Evolutionary conservation across 2,113 vertebrate species (phyloP), one percentile per base, ranked within the genome.

Genomic region (Ciconia maguari): DNA sequence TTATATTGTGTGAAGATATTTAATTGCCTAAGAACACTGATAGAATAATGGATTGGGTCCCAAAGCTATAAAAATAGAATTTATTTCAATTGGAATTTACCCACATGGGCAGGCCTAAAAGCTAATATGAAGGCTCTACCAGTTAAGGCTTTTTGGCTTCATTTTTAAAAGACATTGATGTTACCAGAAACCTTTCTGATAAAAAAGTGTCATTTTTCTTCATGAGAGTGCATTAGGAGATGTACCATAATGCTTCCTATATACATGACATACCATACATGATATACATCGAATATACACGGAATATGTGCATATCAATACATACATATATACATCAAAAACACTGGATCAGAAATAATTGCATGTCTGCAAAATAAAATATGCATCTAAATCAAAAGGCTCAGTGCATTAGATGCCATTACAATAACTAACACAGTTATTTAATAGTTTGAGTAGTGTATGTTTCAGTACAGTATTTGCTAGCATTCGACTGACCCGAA

Each of bases 351-450:
- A 93, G 97, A 98, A 94, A 89, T 93, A 89, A 97, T 78, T 97
- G 97, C 97, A 97, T 86, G 94, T 97, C 90, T 97, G 95, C 98
- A 97, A 98, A 97, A 94, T 94, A 94, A 90, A 97, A 95, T 96
- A 97, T 76, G 92, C 93, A 95, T 94, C 97, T 97, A 97, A 96
- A 96, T 97, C 95, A 92, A 97, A 92, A 94, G 51, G 84, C 95
- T 97, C 96, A 95, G 96, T 97, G 97, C 96, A 97, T 96, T 98
- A 96, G 84, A 94, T 93, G 76, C 96, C 97, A 98, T 96, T 97
- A 96, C 91, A 92, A 55, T 97, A 97, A 97, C 93, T 17, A 96
- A 96, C 94, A 96, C 94, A 94, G 85, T 96, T 94, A 97, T 42
- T 94, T 91, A 94, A 94, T 95, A 96, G 94, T 96, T 95, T 96